Percentiles rank a stretch among this genome's conserved stretches.
phyloP scores from a whole-genome alignment of 2,888 invertebrate species.

The Cosmia pyralina region DNA sequence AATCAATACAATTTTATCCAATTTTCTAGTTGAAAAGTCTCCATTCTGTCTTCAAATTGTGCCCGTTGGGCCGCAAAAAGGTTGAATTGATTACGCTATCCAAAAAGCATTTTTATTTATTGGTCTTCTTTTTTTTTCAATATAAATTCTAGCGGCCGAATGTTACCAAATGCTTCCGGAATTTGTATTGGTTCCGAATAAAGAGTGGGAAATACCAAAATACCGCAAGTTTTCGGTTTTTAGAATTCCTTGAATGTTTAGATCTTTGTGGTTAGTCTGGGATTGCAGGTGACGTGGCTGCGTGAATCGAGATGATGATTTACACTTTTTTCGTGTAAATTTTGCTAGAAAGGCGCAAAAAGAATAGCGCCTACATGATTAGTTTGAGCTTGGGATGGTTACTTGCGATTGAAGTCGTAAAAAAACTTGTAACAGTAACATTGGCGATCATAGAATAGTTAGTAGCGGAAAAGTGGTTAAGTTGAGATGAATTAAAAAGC shows the following conservation, averaged over 20 bases:
- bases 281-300: not conserved
- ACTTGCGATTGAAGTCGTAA: not conserved
- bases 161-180: slow-evolving; percentile 72
- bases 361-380: slow-evolving; percentile 11
- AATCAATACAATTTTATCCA: slow-evolving; percentile 55
- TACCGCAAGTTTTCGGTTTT: slow-evolving; percentile 71
- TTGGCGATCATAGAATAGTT: too few species aligned
- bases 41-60: slow-evolving; percentile 68
- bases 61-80: slow-evolving; percentile 73
- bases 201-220: slow-evolving; percentile 74
- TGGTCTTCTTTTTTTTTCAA: slow-evolving; percentile 75
- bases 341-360: not conserved
- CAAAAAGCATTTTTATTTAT: slow-evolving; percentile 80
- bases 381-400: not conserved
- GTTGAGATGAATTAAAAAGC: too few species aligned
- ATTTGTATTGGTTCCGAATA: slow-evolving; percentile 74
- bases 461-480: too few species aligned
- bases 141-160: slow-evolving; percentile 76
- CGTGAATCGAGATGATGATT: slow-evolving; percentile 12
- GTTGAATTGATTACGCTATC: slow-evolving; percentile 76
- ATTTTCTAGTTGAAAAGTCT: slow-evolving; percentile 64
- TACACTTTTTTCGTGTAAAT: slow-evolving; percentile 1
- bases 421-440: not conserved
- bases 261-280: slow-evolving; percentile 14
- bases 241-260: slow-evolving; percentile 50